Conservation (phyloP, 2,797 vertebrate species). For the Otus scops region DNA sequence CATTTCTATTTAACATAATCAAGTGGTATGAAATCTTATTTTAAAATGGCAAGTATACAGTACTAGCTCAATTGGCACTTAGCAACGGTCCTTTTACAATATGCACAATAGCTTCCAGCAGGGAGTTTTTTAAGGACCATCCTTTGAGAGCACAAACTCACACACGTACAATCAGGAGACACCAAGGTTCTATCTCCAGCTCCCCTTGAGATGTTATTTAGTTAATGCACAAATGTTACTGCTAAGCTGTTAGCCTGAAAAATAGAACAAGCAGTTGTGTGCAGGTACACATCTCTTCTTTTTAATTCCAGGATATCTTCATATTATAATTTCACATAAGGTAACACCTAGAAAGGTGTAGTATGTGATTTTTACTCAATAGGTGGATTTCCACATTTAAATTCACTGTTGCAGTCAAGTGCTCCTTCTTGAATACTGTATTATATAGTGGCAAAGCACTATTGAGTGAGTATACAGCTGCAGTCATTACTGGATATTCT, state of each 20-base stretch:
- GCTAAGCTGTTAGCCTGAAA: slow-evolving; percentile 70
- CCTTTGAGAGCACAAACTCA: slow-evolving; percentile 79
- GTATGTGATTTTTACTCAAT: slow-evolving; percentile 48
- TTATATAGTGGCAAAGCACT: slow-evolving; percentile 14
- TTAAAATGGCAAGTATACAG: slow-evolving; percentile 82
- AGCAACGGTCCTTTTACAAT: slow-evolving; percentile 79
- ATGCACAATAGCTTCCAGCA: slow-evolving; percentile 82
- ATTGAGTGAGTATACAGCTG: slow-evolving; percentile 10
- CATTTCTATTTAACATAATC: slow-evolving; percentile 85
- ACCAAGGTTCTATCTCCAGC: slow-evolving; percentile 78
- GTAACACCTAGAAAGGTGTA: slow-evolving; percentile 43
- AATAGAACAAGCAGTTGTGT: slow-evolving; percentile 60
- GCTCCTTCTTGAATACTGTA: slow-evolving; percentile 33
- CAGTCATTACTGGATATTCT: slow-evolving; percentile 36
- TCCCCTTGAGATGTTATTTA: slow-evolving; percentile 82
- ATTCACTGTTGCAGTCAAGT: slow-evolving; percentile 38
- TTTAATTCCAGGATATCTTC: slow-evolving; percentile 49
- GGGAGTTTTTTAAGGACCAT: slow-evolving; percentile 81
- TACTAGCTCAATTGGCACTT: slow-evolving; percentile 82
- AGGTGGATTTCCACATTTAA: slow-evolving; percentile 49
- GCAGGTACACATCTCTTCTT: slow-evolving; percentile 53
- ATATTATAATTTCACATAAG: slow-evolving; percentile 43
- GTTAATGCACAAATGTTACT: slow-evolving; percentile 78
- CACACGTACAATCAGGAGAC: slow-evolving; percentile 79
- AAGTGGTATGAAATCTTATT: slow-evolving; percentile 82